These are phyloP conservation scores for Sebastes kiyomatsui DNA, from an alignment of 2,797 vertebrate genomes.

Conservation along the genomic window DNA sequence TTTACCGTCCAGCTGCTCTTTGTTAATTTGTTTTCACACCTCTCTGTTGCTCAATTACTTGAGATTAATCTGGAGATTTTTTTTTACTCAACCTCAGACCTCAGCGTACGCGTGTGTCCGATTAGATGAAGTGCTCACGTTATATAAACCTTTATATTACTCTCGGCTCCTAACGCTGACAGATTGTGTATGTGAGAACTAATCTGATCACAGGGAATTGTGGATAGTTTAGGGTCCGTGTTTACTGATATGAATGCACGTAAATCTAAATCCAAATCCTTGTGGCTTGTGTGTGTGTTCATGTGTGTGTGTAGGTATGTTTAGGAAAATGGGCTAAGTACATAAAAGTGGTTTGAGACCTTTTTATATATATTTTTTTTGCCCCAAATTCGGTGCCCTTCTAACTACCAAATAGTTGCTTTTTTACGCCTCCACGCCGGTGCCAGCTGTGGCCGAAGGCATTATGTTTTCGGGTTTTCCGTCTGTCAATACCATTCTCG, in stretches of 20 bases:
- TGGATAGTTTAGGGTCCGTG: conserved; percentile 13
- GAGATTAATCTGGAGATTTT: conserved; percentile 6
- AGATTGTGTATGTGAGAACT: background rate
- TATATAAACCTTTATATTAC: conserved; percentile 31
- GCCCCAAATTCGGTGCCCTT: too few species aligned
- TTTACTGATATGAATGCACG: conserved; percentile 30
- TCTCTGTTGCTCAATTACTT: background rate
- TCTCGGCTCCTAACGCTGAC: background rate
- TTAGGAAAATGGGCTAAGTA: background rate
- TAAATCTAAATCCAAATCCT: conserved; percentile 36
- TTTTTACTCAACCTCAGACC: background rate
- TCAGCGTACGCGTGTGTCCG: background rate
- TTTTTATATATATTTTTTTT: background rate
- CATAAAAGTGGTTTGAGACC: background rate
- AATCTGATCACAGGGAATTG: conserved; percentile 37
- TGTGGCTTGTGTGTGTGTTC: background rate
- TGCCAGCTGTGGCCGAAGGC: too few species aligned
- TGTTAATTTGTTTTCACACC: conserved; percentile 2
- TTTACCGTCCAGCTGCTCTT: background rate
- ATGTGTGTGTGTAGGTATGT: background rate
- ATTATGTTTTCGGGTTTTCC: too few species aligned
- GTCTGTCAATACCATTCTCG: too few species aligned
- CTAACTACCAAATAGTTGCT: background rate
- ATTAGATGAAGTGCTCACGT: conserved; percentile 22
- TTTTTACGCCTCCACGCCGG: accelerated